Conservation (phyloP, 2,797 vertebrate species). For the Bucorvus abyssinicus region DNA sequence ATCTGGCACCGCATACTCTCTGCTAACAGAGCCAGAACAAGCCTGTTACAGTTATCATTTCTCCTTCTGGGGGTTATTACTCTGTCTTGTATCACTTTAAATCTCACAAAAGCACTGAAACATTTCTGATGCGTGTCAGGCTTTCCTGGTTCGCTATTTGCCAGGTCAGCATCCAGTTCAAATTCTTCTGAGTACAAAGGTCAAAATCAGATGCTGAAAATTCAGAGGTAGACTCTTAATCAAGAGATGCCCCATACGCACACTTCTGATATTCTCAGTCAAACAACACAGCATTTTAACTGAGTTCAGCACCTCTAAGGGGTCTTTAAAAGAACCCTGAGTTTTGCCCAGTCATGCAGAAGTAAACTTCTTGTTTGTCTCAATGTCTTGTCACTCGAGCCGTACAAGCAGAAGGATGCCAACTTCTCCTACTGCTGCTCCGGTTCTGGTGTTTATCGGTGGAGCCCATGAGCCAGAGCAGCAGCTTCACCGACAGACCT, state of each 20-base stretch:
- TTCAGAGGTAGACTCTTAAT: neutral
- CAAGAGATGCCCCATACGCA: neutral
- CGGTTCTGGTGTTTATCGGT: neutral
- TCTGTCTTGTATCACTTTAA: neutral
- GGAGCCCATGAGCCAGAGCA: neutral
- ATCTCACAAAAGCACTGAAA: neutral
- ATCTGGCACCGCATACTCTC: neutral
- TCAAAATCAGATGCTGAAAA: neutral
- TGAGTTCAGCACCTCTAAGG: neutral
- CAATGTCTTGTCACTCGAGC: neutral
- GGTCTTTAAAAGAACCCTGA: neutral
- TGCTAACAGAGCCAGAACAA: neutral
- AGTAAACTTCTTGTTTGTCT: neutral
- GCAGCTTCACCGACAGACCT: neutral
- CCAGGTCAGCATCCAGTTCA: neutral
- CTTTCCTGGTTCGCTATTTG: neutral
- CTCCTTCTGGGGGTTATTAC: neutral
- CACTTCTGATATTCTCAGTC: neutral
- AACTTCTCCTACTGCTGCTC: neutral
- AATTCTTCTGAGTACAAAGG: neutral
- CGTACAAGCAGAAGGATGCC: rapidly evolving
- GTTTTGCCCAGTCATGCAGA: neutral
- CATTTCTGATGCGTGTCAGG: neutral
- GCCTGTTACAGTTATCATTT: neutral
- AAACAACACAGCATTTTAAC: neutral